phyloP scores from a whole-genome alignment of 2,797 vertebrate species.

The Siniperca scherzeri region DNA sequence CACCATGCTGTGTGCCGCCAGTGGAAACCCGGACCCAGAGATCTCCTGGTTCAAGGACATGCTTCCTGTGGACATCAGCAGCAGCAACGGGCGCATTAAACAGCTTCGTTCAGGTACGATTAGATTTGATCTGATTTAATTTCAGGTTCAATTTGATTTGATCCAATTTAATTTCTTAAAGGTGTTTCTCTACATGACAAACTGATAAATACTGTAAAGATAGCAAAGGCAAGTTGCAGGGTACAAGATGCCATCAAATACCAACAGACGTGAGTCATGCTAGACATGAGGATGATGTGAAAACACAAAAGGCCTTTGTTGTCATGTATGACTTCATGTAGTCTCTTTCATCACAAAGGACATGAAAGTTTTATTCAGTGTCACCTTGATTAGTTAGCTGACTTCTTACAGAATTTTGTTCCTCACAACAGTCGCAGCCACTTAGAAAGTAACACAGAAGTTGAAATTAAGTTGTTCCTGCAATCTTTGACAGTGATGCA shows the following conservation, averaged over 20 bases:
- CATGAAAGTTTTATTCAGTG: constrained; percentile 53
- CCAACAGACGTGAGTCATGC: constrained; percentile 32
- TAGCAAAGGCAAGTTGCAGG: constrained; percentile 6
- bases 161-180: constrained; percentile 11
- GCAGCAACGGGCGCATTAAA: constrained; percentile 95
- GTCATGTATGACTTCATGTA: constrained; percentile 43
- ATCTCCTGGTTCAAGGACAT: constrained; percentile 99
- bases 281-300: constrained; percentile 39
- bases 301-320: constrained; percentile 63
- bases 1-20: constrained; percentile 97
- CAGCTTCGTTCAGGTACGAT: constrained; percentile 96
- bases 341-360: constrained; percentile 64
- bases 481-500: constrained; percentile 57
- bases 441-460: constrained; percentile 51
- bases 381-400: constrained; percentile 50
- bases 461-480: constrained; percentile 40
- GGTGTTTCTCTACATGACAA: constrained; percentile 16
- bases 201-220: constrained; percentile 29
- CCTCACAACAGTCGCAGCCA: constrained; percentile 37
- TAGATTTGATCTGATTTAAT: constrained; percentile 35
- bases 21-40: constrained; percentile 96
- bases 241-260: constrained; percentile 19
- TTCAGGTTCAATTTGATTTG: constrained; percentile 77
- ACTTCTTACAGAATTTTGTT: constrained; percentile 38
- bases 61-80: constrained; percentile 94